Evolutionary conservation across 2,888 invertebrate genomes (phyloP).

Genomic region (Imbricaverruca yamaguchii): DNA sequence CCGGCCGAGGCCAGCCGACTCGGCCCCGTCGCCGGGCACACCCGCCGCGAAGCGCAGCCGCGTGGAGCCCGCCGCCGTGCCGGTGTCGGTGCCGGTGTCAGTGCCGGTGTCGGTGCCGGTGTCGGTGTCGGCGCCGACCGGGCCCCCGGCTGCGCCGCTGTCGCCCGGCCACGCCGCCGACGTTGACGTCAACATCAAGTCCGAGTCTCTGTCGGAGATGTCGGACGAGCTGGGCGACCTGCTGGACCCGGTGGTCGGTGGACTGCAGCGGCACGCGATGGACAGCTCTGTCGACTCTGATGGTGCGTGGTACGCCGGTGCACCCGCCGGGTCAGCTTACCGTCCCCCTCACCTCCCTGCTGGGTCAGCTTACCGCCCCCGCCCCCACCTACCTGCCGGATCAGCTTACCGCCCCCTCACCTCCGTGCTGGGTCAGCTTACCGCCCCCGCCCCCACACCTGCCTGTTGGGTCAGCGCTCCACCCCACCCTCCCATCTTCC

Average conservation of each 20-base stretch:
- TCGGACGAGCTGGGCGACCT: constrained; percentile 36
- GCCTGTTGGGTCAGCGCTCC: too few relatives aligned
- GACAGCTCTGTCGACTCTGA: background rate
- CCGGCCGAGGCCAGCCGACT: constrained; percentile 39
- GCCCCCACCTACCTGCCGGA: too few relatives aligned
- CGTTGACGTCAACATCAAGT: constrained; percentile 38
- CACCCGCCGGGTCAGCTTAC: too few relatives aligned
- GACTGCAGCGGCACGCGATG: constrained; percentile 37
- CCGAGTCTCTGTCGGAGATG: constrained; percentile 38
- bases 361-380: too few relatives aligned
- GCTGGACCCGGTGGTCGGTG: constrained; percentile 39
- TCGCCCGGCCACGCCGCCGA: constrained; percentile 36
- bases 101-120: constrained; percentile 38
- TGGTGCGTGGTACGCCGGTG: too few relatives aligned
- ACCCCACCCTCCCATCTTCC: too few relatives aligned
- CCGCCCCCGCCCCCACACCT: too few relatives aligned
- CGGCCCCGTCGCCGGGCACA: constrained; percentile 35
- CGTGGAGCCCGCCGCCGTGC: constrained; percentile 38
- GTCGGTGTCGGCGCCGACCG: constrained; percentile 39
- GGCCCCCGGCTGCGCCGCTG: constrained; percentile 40
- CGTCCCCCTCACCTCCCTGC: too few relatives aligned
- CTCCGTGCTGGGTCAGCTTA: too few relatives aligned
- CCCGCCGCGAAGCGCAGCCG: constrained; percentile 38
- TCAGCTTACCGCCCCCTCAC: too few relatives aligned
- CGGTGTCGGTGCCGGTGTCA: constrained; percentile 38